Evolutionary conservation across 2,797 vertebrate genomes (phyloP), one percentile per base, ranked within the genome.

Genomic region (Acridotheres tristis): DNA sequence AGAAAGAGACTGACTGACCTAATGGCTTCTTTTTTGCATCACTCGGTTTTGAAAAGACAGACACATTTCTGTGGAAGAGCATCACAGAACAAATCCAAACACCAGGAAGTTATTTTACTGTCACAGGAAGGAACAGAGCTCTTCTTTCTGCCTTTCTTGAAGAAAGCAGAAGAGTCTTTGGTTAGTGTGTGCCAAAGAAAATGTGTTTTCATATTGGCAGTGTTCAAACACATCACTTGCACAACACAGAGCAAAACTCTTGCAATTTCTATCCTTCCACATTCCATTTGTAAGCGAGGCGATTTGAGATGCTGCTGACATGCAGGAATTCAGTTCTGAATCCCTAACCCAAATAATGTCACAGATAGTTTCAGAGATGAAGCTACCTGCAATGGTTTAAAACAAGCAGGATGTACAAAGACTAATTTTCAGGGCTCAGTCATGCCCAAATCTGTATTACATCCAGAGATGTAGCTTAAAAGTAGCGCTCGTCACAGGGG

Each of bases 401-500:
- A 92, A 53, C 29, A 61, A 88, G 26, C 13, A 55, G 57, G 48
- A 69, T 4, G 5, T 32, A 48, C 12, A n/a, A 76, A 58, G 22
- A 53, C 57, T 51, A 26, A 75, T 68, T 81, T 77, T 30, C 25
- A n/a, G 51, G 25, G 47, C n/a, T 83, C 58, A 66, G 73, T 29
- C 58, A 45, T 10, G 43, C 48, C 67, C 40, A 73, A n/a, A n/a
- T 40, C 34, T 76, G 19, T 34, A 40, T 22, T 58, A 32, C 12
- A 21, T 3, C 38, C 27, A 54, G 34, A 75, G 26, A 36, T 23
- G 20, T 18, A 75, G 26, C 22, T 85, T 73, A 23, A 83, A 88
- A 94, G 85, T 13, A 68, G 8, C 0, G 0, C 47, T 74, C 3
- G 1, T 15, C 36, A 50, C 17, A 20, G 27, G 9, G 30, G n/a